A percentile compares a stretch with the other conserved stretches of the same genome.
Evolutionary conservation across 2,797 vertebrate species (phyloP).

Genomic region (Neostethus bicornis): DNA sequence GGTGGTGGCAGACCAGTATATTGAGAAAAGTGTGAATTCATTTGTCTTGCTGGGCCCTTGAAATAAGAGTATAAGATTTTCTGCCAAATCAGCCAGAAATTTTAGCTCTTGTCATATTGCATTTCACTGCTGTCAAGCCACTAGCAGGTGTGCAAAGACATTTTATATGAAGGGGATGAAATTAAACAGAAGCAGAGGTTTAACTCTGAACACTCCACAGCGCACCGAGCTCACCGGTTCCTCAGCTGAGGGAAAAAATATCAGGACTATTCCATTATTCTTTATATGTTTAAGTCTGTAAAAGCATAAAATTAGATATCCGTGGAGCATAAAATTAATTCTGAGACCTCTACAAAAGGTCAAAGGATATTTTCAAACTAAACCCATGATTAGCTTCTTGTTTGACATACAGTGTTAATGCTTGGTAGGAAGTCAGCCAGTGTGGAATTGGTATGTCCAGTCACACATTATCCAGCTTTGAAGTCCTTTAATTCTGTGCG

Average conservation of each 20-base stretch:
- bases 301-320: slow-evolving; percentile 81
- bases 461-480: slow-evolving; percentile 74
- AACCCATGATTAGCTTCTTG: slow-evolving; percentile 75
- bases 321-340: slow-evolving; percentile 79
- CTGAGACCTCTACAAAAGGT: slow-evolving; percentile 75
- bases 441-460: slow-evolving; percentile 75
- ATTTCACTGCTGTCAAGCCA: slow-evolving; percentile 26
- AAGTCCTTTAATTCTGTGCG: slow-evolving; percentile 74
- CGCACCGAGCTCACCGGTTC: slow-evolving; percentile 46
- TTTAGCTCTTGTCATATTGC: slow-evolving; percentile 12
- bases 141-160: slow-evolving; percentile 33
- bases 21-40: slow-evolving; percentile 61
- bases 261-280: slow-evolving; percentile 73
- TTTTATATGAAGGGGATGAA: slow-evolving; percentile 31
- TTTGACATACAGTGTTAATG: slow-evolving; percentile 75
- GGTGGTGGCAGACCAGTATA: slow-evolving; percentile 50
- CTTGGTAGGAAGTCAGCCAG: slow-evolving; percentile 68
- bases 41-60: slow-evolving; percentile 51
- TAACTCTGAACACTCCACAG: slow-evolving; percentile 42
- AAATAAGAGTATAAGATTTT: slow-evolving; percentile 35
- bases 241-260: slow-evolving; percentile 58
- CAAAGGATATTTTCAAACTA: slow-evolving; percentile 77
- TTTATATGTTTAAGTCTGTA: slow-evolving; percentile 70
- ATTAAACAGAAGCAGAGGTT: slow-evolving; percentile 46
- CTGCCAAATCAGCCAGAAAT: slow-evolving; percentile 33